Conservation (phyloP, 2,113 vertebrate species). For the Lampris incognitus region DNA sequence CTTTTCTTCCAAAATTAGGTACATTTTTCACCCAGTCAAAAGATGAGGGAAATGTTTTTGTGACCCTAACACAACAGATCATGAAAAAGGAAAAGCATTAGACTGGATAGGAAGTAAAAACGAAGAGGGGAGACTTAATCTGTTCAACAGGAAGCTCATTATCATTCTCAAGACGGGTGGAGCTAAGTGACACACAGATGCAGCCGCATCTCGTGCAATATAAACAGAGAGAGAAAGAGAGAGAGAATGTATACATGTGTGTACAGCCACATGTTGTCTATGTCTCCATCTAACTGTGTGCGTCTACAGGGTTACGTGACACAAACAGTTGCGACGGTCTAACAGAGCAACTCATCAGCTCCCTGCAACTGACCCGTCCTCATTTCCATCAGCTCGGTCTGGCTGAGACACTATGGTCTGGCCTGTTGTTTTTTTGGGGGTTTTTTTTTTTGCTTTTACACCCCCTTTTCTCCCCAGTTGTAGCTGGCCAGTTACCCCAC, state of each 20-base stretch:
- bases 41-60: no score
- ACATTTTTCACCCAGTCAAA: no score
- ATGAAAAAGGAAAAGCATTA: neutral
- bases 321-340: neutral
- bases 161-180: slow-evolving; percentile 72
- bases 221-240: neutral
- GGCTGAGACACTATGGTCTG: no score
- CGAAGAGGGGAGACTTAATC: slow-evolving; percentile 33
- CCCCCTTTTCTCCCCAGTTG: no score
- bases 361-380: neutral
- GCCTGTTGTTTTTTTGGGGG: no score
- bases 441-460: no score
- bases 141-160: slow-evolving; percentile 67
- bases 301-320: no score
- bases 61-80: no score
- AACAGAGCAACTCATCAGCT: neutral
- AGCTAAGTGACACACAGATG: slow-evolving; percentile 39
- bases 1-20: no score
- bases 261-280: neutral
- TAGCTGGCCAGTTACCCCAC: no score
- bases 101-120: neutral
- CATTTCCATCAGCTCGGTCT: no score
- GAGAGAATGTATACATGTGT: neutral
- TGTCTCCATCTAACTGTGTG: no score
- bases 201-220: slow-evolving; percentile 24